Conservation (phyloP, 2,113 vertebrate species). For the Furnarius figulus region DNA sequence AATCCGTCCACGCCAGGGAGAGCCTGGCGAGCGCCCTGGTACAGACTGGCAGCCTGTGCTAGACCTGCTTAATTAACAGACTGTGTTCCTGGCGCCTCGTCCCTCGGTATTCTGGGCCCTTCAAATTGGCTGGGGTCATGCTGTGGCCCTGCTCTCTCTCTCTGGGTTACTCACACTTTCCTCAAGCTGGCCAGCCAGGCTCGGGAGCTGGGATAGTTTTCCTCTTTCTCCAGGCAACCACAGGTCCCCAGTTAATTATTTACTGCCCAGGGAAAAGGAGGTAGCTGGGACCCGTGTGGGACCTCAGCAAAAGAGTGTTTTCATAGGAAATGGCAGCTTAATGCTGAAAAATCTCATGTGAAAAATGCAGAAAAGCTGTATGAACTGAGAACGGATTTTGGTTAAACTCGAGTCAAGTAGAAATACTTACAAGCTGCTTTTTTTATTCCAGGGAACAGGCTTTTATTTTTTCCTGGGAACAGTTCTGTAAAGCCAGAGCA, state of each 20-base stretch:
- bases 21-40: fast-evolving
- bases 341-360: neutral
- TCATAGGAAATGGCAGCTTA: fast-evolving
- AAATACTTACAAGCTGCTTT: neutral
- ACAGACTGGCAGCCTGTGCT: no score
- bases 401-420: neutral
- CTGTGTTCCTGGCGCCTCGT: fast-evolving
- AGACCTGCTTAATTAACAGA: fast-evolving
- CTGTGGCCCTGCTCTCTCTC: fast-evolving
- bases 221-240: neutral
- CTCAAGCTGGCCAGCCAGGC: fast-evolving
- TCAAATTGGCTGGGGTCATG: no score
- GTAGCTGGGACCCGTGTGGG: no score
- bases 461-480: neutral
- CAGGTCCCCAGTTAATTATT: neutral
- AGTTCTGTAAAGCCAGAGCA: neutral
- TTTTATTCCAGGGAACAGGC: neutral
- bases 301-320: fast-evolving
- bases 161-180: fast-evolving
- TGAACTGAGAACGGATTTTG: neutral
- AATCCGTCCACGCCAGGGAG: fast-evolving
- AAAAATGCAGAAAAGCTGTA: neutral
- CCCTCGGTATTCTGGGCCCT: fast-evolving
- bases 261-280: neutral
- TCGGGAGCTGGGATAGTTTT: neutral